These are phyloP conservation scores for Malurus melanocephalus DNA, from an alignment of 2,113 vertebrate species.

Conservation along the genomic window DNA sequence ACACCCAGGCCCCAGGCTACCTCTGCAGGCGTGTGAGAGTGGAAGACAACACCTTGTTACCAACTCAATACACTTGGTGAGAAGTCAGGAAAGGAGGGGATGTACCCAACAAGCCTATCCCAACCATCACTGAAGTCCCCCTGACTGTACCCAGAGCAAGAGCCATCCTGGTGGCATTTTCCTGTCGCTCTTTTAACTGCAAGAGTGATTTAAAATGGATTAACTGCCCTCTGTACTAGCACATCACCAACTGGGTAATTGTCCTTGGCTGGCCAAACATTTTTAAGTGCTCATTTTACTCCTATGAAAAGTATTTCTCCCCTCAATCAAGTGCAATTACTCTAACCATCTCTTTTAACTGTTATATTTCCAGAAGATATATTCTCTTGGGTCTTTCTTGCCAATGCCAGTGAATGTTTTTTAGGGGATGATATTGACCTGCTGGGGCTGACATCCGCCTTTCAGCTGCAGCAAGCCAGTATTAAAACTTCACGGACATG, in stretches of 20 bases:
- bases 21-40: background rate
- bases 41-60: background rate
- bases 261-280: background rate
- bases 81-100: background rate
- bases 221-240: background rate
- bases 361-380: constrained; percentile 5
- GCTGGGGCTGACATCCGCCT: background rate
- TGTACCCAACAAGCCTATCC: background rate
- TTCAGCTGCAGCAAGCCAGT: background rate
- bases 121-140: fast-evolving
- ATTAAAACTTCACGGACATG: background rate
- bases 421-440: background rate
- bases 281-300: constrained; percentile 54
- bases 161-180: background rate
- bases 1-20: background rate
- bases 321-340: constrained; percentile 21
- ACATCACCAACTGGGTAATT: background rate
- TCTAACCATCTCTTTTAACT: background rate
- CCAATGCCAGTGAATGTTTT: background rate
- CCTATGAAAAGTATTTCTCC: constrained; percentile 15
- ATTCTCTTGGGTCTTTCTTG: background rate
- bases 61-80: background rate
- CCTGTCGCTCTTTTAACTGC: background rate
- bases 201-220: background rate
- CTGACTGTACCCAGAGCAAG: background rate